Conservation (phyloP, 2,797 vertebrate species). For the Argyrosomus regius region DNA sequence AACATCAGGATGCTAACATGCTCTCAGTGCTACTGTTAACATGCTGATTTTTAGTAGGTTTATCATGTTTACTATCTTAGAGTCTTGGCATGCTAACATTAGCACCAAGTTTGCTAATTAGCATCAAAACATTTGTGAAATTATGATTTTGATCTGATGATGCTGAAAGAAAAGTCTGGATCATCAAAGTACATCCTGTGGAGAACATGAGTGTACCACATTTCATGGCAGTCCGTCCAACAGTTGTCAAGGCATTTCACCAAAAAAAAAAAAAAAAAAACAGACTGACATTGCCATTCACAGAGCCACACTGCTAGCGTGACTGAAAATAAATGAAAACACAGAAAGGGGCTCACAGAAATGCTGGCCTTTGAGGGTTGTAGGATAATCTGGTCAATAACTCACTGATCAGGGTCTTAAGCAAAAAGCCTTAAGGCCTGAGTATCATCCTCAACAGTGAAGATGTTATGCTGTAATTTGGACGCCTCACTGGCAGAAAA, state of each 20-base stretch:
- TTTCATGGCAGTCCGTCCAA: neutral
- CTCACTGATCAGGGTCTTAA: conserved; percentile 25
- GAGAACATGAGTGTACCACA: neutral
- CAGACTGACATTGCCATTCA: neutral
- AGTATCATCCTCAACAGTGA: conserved; percentile 14
- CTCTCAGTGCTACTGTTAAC: too few species aligned
- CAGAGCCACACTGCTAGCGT: neutral
- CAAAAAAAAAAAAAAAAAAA: neutral
- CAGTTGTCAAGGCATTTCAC: conserved; percentile 8
- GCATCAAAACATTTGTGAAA: neutral
- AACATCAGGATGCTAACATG: too few species aligned
- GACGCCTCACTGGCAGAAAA: conserved; percentile 29
- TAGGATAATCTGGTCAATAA: conserved; percentile 26
- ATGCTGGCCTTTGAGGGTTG: neutral
- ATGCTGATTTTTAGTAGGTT: too few species aligned
- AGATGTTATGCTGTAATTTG: conserved; percentile 22
- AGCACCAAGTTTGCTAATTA: neutral
- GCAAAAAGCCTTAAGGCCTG: neutral
- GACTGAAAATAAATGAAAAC: conserved; percentile 23
- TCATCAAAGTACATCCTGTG: neutral
- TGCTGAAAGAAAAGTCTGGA: neutral
- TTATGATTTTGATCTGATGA: neutral
- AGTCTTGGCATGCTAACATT: neutral
- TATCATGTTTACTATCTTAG: too few species aligned
- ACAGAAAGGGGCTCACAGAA: neutral